Evolutionary conservation across 1,140 invertebrate species (phyloP).

Genomic region (Heliothis subflexa): DNA sequence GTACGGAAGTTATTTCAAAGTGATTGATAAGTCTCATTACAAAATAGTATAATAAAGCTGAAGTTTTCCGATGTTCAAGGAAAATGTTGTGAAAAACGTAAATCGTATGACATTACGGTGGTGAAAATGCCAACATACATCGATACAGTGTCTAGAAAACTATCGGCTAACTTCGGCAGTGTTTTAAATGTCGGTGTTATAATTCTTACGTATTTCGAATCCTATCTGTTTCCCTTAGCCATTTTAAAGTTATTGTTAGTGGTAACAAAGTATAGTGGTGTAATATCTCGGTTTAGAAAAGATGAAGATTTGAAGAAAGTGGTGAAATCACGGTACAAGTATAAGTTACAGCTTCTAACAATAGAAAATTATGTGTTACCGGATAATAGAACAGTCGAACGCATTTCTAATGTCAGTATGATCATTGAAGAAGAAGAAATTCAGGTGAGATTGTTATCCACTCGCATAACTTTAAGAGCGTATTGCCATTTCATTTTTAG

Average conservation of each 20-base stretch:
- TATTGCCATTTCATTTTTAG: too few relatives aligned
- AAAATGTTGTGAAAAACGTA: constrained; percentile 1
- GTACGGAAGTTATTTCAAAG: neutral
- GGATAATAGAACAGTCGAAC: constrained; percentile 24
- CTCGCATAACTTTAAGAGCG: too few relatives aligned
- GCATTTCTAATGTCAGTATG: constrained; percentile 54
- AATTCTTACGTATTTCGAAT: constrained; percentile 54
- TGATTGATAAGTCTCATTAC: neutral
- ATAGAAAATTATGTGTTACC: neutral
- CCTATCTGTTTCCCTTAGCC: constrained; percentile 57
- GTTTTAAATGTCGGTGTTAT: constrained; percentile 53
- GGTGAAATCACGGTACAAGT: constrained; percentile 47
- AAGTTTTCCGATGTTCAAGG: neutral
- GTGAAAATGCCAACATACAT: constrained; percentile 21
- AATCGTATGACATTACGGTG: neutral
- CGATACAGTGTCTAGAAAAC: constrained; percentile 8
- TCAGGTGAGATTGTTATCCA: constrained; percentile 42
- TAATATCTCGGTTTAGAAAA: constrained; percentile 15
- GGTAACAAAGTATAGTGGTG: constrained; percentile 50
- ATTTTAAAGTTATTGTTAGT: constrained; percentile 60
- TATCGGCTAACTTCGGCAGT: constrained; percentile 15
- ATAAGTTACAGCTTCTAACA: constrained; percentile 52
- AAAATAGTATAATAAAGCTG: too few relatives aligned
- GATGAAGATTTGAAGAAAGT: constrained; percentile 6
- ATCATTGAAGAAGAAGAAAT: constrained; percentile 47